Conservation (phyloP, 2,888 invertebrate genomes). For the Dryobota labecula region DNA sequence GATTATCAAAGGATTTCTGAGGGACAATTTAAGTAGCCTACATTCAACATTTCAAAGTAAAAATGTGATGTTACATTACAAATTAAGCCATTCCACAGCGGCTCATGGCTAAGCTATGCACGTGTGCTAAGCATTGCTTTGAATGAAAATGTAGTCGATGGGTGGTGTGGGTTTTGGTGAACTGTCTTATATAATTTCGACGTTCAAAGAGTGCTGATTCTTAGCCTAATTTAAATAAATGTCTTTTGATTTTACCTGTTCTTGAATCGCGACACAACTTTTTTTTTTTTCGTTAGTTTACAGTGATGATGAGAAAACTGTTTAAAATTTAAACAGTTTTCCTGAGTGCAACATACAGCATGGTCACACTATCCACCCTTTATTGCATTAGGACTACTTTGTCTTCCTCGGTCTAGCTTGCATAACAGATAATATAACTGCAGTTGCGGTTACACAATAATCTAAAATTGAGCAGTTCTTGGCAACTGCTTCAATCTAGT, state of each 20-base stretch:
- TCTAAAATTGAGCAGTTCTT: constrained; percentile 1
- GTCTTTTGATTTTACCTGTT: no score
- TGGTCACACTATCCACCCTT: constrained; percentile 62
- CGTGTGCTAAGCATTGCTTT: background rate
- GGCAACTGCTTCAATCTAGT: background rate
- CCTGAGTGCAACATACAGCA: background rate
- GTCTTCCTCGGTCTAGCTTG: constrained; percentile 32
- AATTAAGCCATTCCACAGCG: background rate
- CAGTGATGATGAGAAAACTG: background rate
- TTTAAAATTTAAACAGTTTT: background rate
- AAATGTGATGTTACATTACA: background rate
- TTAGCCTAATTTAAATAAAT: background rate
- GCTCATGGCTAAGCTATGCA: background rate
- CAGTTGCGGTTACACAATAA: background rate
- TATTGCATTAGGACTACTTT: constrained; percentile 72
- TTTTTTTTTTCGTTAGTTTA: background rate
- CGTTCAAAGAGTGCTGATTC: no score
- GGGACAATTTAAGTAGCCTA: background rate
- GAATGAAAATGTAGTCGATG: no score
- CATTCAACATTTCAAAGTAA: background rate
- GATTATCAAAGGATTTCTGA: no score
- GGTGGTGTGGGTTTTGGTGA: no score
- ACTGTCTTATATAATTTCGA: no score
- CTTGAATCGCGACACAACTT: no score
- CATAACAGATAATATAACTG: background rate